These are phyloP conservation scores for Blastobasis adustella DNA, from an alignment of 2,888 invertebrate species.

Conservation along the genomic window DNA sequence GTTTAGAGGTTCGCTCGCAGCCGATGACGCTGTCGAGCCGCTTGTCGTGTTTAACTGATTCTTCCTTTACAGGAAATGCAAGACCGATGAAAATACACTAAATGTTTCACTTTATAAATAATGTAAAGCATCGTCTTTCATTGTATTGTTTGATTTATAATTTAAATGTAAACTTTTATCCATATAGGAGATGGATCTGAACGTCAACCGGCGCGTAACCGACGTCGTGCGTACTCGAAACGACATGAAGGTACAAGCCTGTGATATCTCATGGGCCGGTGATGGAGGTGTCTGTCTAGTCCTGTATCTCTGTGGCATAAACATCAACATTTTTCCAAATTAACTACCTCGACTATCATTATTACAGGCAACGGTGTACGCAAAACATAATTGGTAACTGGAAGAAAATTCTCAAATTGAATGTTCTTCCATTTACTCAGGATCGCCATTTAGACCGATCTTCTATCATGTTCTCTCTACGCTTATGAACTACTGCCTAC, in stretches of 20 bases:
- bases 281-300: slow-evolving; percentile 32
- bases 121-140: slow-evolving; percentile 52
- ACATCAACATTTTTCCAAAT: slow-evolving; percentile 3
- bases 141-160: slow-evolving; percentile 15
- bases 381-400: not conserved
- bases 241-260: slow-evolving; percentile 59
- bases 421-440: slow-evolving; percentile 1
- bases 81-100: slow-evolving; percentile 31
- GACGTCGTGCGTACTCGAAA: slow-evolving; percentile 46
- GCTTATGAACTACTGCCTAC: slow-evolving; percentile 4
- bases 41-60: not conserved
- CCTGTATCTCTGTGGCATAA: not conserved
- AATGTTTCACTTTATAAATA: slow-evolving; percentile 46
- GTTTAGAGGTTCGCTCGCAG: too few relatives aligned
- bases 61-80: slow-evolving; percentile 75
- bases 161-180: slow-evolving; percentile 35
- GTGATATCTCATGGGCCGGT: slow-evolving; percentile 22
- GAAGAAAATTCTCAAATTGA: not conserved
- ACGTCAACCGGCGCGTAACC: slow-evolving; percentile 12
- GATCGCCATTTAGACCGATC: not conserved
- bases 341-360: slow-evolving; percentile 1
- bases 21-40: too few relatives aligned
- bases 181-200: slow-evolving; percentile 45
- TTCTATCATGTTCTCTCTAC: not conserved
- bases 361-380: slow-evolving; percentile 5